Conservation (phyloP, 1,140 invertebrate genomes). For the Alviniconcha marisindica region DNA sequence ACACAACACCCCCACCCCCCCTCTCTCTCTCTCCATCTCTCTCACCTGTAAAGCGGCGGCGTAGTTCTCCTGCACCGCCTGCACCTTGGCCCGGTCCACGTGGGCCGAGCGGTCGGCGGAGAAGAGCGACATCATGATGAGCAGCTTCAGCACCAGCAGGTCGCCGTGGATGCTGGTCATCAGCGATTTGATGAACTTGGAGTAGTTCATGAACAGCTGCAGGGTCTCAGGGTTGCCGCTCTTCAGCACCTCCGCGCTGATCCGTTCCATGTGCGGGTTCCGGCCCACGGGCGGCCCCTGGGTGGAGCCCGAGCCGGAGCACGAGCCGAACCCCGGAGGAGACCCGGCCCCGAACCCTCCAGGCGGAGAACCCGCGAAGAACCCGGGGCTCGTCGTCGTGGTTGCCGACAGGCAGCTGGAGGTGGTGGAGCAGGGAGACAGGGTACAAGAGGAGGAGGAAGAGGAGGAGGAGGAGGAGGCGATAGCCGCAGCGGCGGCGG, state of each 20-base stretch:
- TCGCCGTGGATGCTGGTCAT: constrained; percentile 67
- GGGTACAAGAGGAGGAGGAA: neutral
- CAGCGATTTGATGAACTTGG: constrained; percentile 67
- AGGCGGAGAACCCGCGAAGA: neutral
- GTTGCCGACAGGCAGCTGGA: neutral
- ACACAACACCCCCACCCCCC: neutral
- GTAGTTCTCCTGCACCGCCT: constrained; percentile 67
- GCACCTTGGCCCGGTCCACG: constrained; percentile 51
- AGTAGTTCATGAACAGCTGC: constrained; percentile 65
- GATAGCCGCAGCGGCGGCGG: neutral
- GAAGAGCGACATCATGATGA: constrained; percentile 70
- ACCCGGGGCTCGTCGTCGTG: neutral
- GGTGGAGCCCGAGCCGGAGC: neutral
- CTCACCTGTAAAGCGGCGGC: constrained; percentile 45
- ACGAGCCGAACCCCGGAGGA: neutral
- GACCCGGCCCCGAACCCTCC: neutral
- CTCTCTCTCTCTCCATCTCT: no score
- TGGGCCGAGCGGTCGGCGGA: constrained; percentile 59
- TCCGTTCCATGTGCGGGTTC: constrained; percentile 14
- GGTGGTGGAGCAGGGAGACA: neutral
- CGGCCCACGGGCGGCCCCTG: neutral
- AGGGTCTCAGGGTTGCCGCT: constrained; percentile 56
- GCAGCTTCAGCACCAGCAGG: constrained; percentile 62
- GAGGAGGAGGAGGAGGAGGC: neutral
- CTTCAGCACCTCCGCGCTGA: constrained; percentile 65